Evolutionary conservation across 2,888 invertebrate species (phyloP).

Genomic region (Caenorhabditis auriculariae): DNA sequence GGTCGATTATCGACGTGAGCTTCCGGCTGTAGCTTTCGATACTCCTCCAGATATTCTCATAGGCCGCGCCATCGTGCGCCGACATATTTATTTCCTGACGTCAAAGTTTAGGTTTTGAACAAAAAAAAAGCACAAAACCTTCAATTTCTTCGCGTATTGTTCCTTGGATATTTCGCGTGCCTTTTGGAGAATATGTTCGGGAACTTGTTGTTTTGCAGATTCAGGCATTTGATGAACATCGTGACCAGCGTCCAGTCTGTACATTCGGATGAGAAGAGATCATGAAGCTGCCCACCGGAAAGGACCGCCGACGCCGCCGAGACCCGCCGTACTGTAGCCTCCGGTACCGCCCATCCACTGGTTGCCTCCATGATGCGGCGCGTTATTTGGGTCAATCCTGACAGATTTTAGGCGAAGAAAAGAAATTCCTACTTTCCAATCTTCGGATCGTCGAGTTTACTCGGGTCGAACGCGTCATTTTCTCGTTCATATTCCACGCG

Average conservation of each 20-base stretch:
- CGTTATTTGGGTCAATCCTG: conserved; percentile 62
- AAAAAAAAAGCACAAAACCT: conserved; percentile 28
- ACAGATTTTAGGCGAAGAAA: neutral
- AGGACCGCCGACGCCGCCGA: conserved; percentile 85
- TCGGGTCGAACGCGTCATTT: conserved; percentile 44
- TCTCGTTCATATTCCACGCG: conserved; percentile 45
- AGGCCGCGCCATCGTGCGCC: conserved; percentile 84
- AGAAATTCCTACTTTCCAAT: conserved; percentile 74
- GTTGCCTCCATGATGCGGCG: conserved; percentile 93
- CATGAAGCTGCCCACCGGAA: conserved; percentile 13
- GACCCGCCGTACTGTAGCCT: conserved; percentile 84
- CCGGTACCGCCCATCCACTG: conserved; percentile 95
- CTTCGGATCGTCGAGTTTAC: conserved; percentile 76
- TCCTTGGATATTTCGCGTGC: conserved; percentile 89
- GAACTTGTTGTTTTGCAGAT: conserved; percentile 84
- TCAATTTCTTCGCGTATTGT: conserved; percentile 58
- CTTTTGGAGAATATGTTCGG: conserved; percentile 80
- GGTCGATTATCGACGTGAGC: conserved; percentile 79
- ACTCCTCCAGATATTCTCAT: conserved; percentile 78
- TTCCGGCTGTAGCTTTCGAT: conserved; percentile 77
- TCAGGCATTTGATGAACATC: conserved; percentile 86
- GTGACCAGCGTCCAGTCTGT: conserved; percentile 84
- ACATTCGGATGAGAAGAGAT: neutral
- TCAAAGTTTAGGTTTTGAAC: neutral
- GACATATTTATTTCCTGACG: conserved; percentile 91